These are phyloP conservation scores for Vidua macroura DNA, from an alignment of 2,113 vertebrate genomes.

Conservation along the genomic window DNA sequence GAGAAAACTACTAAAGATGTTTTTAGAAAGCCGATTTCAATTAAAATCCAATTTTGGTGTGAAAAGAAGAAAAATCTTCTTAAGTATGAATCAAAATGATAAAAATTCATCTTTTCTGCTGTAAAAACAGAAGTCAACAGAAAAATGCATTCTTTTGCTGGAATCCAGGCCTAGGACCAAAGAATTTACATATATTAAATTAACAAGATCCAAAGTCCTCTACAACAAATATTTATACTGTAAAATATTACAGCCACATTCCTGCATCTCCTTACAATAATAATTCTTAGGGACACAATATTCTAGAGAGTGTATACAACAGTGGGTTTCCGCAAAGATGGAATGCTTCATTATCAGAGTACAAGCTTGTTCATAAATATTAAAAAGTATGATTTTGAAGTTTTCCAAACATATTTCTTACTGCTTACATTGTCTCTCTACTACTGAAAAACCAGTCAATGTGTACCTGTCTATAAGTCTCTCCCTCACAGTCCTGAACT, in stretches of 20 bases:
- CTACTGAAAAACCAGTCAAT: background rate
- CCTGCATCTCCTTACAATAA: slow-evolving; percentile 54
- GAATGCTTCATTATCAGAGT: slow-evolving; percentile 61
- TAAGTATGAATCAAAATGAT: background rate
- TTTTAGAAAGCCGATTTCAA: slow-evolving; percentile 11
- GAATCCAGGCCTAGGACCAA: slow-evolving; percentile 5
- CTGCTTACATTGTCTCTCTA: slow-evolving; percentile 8
- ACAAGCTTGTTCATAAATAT: slow-evolving; percentile 63
- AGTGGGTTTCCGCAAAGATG: slow-evolving; percentile 31
- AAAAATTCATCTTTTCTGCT: slow-evolving; percentile 20
- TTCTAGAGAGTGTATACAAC: background rate
- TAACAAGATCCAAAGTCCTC: slow-evolving; percentile 36
- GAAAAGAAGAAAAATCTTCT: slow-evolving; percentile 11
- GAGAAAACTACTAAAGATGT: background rate
- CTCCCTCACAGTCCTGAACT: background rate
- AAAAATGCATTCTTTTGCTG: slow-evolving; percentile 41
- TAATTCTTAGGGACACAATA: slow-evolving; percentile 46
- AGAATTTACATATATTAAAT: slow-evolving; percentile 47
- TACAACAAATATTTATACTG: slow-evolving; percentile 41
- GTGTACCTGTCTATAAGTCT: background rate
- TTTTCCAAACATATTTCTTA: slow-evolving; percentile 11
- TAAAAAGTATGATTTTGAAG: slow-evolving; percentile 43
- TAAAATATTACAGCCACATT: slow-evolving; percentile 48
- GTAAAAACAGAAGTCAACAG: slow-evolving; percentile 9
- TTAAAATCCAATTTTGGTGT: slow-evolving; percentile 8